phyloP scores from a whole-genome alignment of 2,797 vertebrate species.

The Emydoidea blandingii region DNA sequence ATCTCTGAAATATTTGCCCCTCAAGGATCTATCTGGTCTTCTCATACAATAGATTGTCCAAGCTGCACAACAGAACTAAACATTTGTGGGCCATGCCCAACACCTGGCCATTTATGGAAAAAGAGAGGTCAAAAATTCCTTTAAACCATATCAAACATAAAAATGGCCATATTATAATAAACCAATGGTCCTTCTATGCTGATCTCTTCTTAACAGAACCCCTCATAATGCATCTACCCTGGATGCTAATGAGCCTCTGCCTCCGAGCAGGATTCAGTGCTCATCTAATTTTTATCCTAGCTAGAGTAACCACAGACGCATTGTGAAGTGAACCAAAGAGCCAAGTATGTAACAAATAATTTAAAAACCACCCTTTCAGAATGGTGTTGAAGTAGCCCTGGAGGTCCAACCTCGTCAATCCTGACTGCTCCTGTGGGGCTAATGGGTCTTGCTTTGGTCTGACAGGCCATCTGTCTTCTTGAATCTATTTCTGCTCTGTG shows the following conservation, averaged over 20 bases:
- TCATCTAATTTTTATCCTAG: neutral
- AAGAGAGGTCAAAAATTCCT: neutral
- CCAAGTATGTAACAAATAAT: neutral
- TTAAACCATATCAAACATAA: neutral
- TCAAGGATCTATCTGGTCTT: neutral
- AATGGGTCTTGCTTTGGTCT: neutral
- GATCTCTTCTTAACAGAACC: neutral
- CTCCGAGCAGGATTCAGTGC: neutral
- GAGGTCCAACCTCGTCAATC: neutral
- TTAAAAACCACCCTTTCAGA: neutral
- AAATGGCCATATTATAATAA: neutral
- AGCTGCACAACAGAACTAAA: neutral
- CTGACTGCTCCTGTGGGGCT: neutral
- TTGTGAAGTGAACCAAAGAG: neutral
- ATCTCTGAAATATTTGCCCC: neutral
- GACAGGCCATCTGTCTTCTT: neutral
- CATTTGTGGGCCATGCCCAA: neutral
- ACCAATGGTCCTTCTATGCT: neutral
- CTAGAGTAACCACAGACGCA: neutral
- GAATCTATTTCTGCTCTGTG: neutral
- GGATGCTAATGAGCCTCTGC: neutral
- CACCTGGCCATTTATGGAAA: neutral
- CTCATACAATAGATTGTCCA: neutral
- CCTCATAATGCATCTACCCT: neutral
- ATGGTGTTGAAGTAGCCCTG: neutral